Evolutionary conservation across 2,888 invertebrate species (phyloP).

Genomic region (Ectobius pallidus): DNA sequence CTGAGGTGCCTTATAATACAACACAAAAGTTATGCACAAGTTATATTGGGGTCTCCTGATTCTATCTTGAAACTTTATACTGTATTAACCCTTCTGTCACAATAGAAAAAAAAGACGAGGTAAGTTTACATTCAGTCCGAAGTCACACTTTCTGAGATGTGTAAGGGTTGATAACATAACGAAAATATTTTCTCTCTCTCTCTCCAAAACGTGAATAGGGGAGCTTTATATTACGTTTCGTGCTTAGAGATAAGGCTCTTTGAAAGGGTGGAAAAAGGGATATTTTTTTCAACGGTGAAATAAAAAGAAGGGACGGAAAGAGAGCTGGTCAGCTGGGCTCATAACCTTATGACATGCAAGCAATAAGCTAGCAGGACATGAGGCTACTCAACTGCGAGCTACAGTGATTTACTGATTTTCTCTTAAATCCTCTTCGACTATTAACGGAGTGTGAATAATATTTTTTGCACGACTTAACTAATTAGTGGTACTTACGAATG

Average conservation of each 20-base stretch:
- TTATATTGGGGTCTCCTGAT: not conserved
- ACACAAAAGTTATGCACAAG: not conserved
- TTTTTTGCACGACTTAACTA: no score
- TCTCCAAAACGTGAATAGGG: no score
- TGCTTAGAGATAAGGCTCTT: not conserved
- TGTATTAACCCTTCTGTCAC: not conserved
- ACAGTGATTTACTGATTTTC: no score
- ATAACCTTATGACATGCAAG: not conserved
- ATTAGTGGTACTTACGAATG: no score
- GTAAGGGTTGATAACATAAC: not conserved
- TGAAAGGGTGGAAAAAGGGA: no score
- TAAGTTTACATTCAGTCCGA: not conserved
- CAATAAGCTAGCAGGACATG: not conserved
- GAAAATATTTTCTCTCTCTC: not conserved
- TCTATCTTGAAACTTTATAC: not conserved
- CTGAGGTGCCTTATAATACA: not conserved
- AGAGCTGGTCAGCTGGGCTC: not conserved
- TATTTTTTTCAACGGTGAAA: not conserved
- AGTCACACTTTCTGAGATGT: slow-evolving; percentile 22
- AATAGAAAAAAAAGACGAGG: not conserved
- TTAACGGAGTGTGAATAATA: no score
- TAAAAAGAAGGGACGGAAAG: not conserved
- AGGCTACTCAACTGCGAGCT: no score
- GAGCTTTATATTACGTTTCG: not conserved
- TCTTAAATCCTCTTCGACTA: no score